phyloP scores from a whole-genome alignment of 2,113 vertebrate species.

The Varanus salvator region DNA sequence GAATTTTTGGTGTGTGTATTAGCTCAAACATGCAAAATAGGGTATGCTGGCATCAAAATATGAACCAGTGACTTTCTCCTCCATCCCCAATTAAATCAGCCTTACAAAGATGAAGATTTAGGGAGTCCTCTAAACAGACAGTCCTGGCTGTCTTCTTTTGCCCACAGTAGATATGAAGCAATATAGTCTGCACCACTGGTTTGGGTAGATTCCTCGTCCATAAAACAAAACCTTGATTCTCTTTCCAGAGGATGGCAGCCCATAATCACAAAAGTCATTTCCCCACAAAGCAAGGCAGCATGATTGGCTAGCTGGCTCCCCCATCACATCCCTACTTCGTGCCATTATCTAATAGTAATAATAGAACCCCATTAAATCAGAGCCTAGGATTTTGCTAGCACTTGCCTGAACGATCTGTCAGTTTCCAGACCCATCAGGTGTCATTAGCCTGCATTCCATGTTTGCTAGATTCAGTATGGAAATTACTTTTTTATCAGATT shows the following conservation, averaged over 20 bases:
- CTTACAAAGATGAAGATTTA: background rate
- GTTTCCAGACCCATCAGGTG: background rate
- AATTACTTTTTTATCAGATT: constrained; percentile 13
- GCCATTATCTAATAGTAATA: background rate
- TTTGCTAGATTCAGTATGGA: background rate
- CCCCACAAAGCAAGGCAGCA: background rate
- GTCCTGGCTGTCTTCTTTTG: background rate
- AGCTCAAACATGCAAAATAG: background rate
- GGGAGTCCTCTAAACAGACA: background rate
- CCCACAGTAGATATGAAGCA: background rate
- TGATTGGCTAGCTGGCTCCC: background rate
- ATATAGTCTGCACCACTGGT: background rate
- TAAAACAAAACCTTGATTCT: background rate
- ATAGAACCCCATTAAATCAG: background rate
- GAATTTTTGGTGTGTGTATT: background rate
- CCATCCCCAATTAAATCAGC: background rate
- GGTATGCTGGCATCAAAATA: no score
- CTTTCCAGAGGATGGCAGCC: background rate
- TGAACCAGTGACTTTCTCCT: no score
- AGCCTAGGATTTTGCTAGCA: background rate
- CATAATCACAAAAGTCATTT: background rate
- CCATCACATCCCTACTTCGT: background rate
- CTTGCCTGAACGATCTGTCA: background rate
- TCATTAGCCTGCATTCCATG: constrained; percentile 2
- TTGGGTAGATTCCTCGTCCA: background rate